phyloP scores from a whole-genome alignment of 2,888 invertebrate genomes.

The Coecobrya sp. region DNA sequence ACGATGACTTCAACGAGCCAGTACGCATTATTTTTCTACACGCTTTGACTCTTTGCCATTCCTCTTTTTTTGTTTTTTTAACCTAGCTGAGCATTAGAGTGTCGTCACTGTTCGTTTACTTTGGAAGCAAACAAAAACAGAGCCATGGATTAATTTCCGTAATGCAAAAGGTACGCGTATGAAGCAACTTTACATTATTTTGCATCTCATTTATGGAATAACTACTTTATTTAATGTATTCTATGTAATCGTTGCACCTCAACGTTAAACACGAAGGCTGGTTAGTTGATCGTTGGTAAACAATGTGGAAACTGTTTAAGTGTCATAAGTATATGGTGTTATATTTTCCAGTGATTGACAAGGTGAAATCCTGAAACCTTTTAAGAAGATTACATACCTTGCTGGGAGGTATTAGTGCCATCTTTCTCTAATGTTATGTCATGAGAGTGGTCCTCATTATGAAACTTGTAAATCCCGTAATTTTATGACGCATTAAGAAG shows the following conservation, averaged over 20 bases:
- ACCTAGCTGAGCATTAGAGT: background rate
- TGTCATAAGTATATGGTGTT: background rate
- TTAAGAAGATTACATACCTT: slow-evolving; percentile 59
- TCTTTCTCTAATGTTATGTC: background rate
- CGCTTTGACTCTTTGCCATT: slow-evolving; percentile 32
- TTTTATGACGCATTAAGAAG: slow-evolving; percentile 7
- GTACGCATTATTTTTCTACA: background rate
- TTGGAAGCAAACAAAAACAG: slow-evolving; percentile 23
- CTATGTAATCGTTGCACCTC: no score
- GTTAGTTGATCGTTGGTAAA: background rate
- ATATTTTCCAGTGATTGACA: background rate
- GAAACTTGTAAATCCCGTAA: background rate
- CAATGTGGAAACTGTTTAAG: background rate
- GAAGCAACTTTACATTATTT: background rate
- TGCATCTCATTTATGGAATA: background rate
- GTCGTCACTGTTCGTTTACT: background rate
- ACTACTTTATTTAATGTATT: background rate
- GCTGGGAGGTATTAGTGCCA: background rate
- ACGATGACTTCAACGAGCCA: background rate
- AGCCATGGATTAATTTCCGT: slow-evolving; percentile 10
- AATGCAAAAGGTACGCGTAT: background rate
- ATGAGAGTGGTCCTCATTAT: background rate
- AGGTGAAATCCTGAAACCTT: slow-evolving; percentile 41
- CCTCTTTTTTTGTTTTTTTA: slow-evolving; percentile 33
- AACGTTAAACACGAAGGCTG: background rate